Percentiles rank a stretch among this genome's conserved stretches.
Conservation (phyloP, 1,140 invertebrate species). For the Gonatopus flavifemur region DNA sequence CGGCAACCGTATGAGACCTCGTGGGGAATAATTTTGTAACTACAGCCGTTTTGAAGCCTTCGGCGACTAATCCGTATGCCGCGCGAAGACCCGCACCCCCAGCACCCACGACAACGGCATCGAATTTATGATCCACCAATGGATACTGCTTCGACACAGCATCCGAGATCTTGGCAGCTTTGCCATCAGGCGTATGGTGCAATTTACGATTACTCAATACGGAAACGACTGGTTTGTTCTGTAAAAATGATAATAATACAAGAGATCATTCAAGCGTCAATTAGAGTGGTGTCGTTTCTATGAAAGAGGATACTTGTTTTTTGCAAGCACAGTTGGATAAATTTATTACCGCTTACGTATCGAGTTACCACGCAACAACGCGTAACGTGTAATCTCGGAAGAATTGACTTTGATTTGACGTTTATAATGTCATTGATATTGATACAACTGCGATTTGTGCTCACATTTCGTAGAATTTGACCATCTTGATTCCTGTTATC, state of each 20-base stretch:
- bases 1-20: conserved; percentile 95
- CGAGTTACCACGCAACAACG: too few relatives aligned
- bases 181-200: conserved; percentile 44
- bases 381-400: too few relatives aligned
- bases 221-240: conserved; percentile 51
- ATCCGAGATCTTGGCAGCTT: conserved; percentile 47
- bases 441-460: too few relatives aligned
- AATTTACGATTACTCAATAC: conserved; percentile 39
- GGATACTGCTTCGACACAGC: conserved; percentile 66
- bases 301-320: too few relatives aligned
- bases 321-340: too few relatives aligned
- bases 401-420: too few relatives aligned
- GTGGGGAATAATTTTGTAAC: conserved; percentile 99
- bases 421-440: too few relatives aligned
- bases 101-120: conserved; percentile 96
- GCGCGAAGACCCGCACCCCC: conserved; percentile 96
- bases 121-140: conserved; percentile 92
- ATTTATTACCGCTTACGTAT: too few relatives aligned
- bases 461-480: too few relatives aligned
- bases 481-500: too few relatives aligned
- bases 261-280: background rate
- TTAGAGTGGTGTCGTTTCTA: background rate
- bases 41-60: conserved; percentile 96
- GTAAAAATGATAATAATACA: conserved; percentile 24
- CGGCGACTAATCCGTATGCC: conserved; percentile 92